Evolutionary conservation across 2,113 vertebrate genomes (phyloP).

Genomic region (Onychorhynchus coronatus): DNA sequence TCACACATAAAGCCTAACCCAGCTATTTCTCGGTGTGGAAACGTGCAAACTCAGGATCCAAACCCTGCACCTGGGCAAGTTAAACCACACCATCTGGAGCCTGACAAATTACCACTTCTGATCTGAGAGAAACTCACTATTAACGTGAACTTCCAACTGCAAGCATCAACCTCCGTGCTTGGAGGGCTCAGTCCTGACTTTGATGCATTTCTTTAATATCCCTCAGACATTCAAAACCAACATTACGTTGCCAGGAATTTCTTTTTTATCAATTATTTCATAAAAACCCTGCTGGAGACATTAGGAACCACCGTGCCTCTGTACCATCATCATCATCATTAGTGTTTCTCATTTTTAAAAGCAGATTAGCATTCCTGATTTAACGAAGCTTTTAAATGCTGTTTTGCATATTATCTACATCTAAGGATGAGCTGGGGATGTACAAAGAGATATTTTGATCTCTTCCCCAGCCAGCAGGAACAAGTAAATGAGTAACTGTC

Average conservation of each 20-base stretch:
- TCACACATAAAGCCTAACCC: fast-evolving
- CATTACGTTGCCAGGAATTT: not conserved
- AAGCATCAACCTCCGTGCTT: fast-evolving
- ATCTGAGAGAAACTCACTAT: not conserved
- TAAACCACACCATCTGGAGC: not conserved
- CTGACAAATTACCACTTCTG: not conserved
- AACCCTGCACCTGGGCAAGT: not conserved
- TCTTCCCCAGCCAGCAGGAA: not conserved
- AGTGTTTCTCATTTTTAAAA: not conserved
- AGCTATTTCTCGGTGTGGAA: not conserved
- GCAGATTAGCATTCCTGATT: slow-evolving; percentile 19
- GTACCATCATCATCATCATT: not conserved
- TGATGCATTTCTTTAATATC: slow-evolving; percentile 1
- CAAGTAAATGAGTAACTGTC: not conserved
- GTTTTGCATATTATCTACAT: not conserved
- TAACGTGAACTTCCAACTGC: not conserved
- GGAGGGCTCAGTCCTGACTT: not conserved
- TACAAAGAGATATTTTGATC: not conserved
- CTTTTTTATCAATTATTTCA: not conserved
- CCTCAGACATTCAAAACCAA: not conserved
- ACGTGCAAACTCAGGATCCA: not conserved
- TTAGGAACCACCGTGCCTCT: not conserved
- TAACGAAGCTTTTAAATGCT: slow-evolving; percentile 15
- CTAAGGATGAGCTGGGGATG: not conserved
- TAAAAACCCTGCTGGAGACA: not conserved